Base-by-base conservation (phyloP, 2,888 invertebrate genomes). In the Steromphala cineraria region DNA sequence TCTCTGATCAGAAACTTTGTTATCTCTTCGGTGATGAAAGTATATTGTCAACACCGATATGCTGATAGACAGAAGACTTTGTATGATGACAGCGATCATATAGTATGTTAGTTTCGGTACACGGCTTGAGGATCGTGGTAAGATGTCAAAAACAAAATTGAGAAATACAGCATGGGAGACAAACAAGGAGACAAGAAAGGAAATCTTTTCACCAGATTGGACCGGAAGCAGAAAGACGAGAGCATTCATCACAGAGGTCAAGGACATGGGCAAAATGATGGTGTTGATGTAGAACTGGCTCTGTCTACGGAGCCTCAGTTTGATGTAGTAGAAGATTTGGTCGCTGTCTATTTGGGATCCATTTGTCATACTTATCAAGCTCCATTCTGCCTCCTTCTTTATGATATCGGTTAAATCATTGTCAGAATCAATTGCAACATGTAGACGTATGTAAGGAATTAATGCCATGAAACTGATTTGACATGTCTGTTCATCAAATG, bases 171-270 rank as follows among this genome's bases (percentile, higher is more conserved):
- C 67, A 28, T 67, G 67, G 2, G 67, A 67, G 10, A 67, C 67
- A 67, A 67, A 67, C 10, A 67, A 28, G 67, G 67, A 67, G 31
- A 67, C 67, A 15, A 31, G 31, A n/a, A 31, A 67, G 36, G 40
- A 81, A 24, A 81, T 53, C 24, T 75, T 81, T 62, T 78, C 78
- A 4, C 81, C 75, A 0, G 67, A 62, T 10, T 75, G 4, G 19
- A 75, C 56, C 13, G 79, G 81, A 36, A 79, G 71, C 1, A 81
- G 62, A 75, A 78, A 81, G 2, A 79, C 78, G 17, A 79, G 74
- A 8, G 78, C 71, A n/a, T 75, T 81, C 78, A 81, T 81, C 7
- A 78, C 40, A 5, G 80, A 81, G 10, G 80, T 81, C 31, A 81
- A 40, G n/a, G 78, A 74, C 80, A 81, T 77, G 40, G 80, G 80